phyloP scores from a whole-genome alignment of 2,888 invertebrate species.

The Willowsia nigromaculata region DNA sequence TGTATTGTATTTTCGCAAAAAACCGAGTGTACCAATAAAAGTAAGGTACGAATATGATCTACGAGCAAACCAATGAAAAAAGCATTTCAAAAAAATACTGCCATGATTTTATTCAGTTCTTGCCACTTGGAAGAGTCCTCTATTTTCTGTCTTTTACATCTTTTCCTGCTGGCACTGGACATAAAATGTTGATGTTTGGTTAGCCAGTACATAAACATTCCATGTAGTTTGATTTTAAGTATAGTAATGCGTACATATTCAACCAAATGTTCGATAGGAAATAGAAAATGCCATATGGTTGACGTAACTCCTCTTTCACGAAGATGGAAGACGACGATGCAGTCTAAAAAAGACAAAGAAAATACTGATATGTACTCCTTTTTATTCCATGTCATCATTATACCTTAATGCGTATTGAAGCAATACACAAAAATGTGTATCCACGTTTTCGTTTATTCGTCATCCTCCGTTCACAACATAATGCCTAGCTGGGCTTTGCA shows the following conservation, averaged over 20 bases:
- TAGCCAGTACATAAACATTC: slow-evolving; percentile 13
- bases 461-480: not conserved
- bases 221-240: too few species aligned
- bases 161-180: too few species aligned
- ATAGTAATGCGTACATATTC: not conserved
- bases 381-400: slow-evolving; percentile 5
- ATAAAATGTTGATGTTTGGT: too few species aligned
- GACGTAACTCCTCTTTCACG: slow-evolving; percentile 22
- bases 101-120: too few species aligned
- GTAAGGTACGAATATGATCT: too few species aligned
- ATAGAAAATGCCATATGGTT: slow-evolving; percentile 38
- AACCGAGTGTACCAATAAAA: too few species aligned
- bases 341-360: not conserved
- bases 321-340: not conserved
- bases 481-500: slow-evolving; percentile 2
- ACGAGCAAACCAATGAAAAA: too few species aligned
- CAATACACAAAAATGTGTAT: too few species aligned
- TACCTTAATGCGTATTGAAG: not conserved
- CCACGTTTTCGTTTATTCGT: not conserved
- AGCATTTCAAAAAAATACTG: too few species aligned
- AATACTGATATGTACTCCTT: not conserved
- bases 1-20: too few species aligned
- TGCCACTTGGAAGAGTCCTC: too few species aligned
- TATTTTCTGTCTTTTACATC: too few species aligned
- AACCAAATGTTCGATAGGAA: not conserved